A percentile compares a stretch with the other conserved stretches of the same genome.
Conservation (phyloP, 2,113 vertebrate genomes). For the Varanus komodoensis region DNA sequence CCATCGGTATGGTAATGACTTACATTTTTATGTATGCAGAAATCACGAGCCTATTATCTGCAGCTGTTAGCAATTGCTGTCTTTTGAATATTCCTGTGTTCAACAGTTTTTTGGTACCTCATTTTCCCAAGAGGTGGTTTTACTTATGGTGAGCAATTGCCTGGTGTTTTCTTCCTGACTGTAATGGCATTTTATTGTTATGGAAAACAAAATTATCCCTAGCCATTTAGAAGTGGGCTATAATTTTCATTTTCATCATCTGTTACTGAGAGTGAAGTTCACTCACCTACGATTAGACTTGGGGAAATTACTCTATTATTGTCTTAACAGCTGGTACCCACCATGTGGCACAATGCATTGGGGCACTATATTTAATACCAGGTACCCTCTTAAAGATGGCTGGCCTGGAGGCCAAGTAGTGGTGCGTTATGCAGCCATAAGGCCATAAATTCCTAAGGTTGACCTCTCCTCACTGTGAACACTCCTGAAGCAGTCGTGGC, state of each 20-base stretch:
- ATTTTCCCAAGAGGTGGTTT: neutral
- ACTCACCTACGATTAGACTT: neutral
- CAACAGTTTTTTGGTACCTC: neutral
- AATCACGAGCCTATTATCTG: neutral
- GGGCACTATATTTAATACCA: neutral
- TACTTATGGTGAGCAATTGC: neutral
- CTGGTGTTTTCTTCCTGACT: conserved; percentile 16
- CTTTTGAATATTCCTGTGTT: neutral
- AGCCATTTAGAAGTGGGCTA: conserved; percentile 20
- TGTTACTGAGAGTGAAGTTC: neutral
- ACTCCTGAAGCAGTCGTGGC: neutral
- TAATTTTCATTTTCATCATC: conserved; percentile 13
- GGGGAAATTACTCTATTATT: conserved; percentile 8
- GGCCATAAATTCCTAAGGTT: neutral
- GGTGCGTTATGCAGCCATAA: neutral
- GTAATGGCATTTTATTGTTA: neutral
- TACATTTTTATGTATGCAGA: neutral
- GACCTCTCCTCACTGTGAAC: neutral
- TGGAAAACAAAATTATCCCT: conserved; percentile 14
- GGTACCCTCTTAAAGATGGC: neutral
- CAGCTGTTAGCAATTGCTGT: neutral
- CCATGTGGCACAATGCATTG: neutral
- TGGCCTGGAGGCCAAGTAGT: neutral
- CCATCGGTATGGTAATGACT: neutral
- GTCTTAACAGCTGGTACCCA: neutral